Evolutionary conservation across 1,140 invertebrate genomes (phyloP), one percentile per base, ranked within the genome.

Genomic region (Drosophila simulans): DNA sequence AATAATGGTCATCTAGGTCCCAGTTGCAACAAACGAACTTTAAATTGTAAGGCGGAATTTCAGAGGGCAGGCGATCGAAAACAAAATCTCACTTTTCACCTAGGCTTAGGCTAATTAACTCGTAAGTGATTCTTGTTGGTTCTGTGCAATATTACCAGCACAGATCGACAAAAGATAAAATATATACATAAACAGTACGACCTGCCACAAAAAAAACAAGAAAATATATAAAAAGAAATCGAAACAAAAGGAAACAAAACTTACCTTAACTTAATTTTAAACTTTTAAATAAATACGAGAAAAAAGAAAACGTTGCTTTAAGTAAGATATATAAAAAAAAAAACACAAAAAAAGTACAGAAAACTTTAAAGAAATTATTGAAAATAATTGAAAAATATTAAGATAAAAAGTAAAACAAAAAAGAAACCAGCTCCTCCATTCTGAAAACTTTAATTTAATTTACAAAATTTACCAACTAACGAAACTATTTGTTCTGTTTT

Each of bases 291-390:
- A 81, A 71, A 74, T 78, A 58, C 45, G 45, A 76, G 10, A 63
- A 66, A 68, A 66, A 68, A 39, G 12, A 39, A 68, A 81, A 68
- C 56, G 54, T 89, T 80, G 84, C 84, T 88, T 89, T 88, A 88
- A 89, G 84, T 88, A 88, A 80, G 60, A 81, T 78, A 64, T 73
- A 66, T 27, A 43, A 63, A 34, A 52, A 34, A 52, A 40, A 49
- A 45, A 46, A 31, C 4, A 51, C 45, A 71, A 60, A 53, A 39
- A 55, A 64, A 57, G 39, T 15, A 76, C 53, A 56, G 34, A 60
- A 48, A 84, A 84, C 71, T 84, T 82, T 77, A 83, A 79, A 63
- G 59, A 76, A 80, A 88, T 89, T 88, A 88, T 88, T 88, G 57
- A 31, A 88, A 88, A 88, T 88, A 88, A 88, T 88, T 88, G 48